Evolutionary conservation across 2,113 vertebrate species (phyloP).

Genomic region (Pristiophorus japonicus): DNA sequence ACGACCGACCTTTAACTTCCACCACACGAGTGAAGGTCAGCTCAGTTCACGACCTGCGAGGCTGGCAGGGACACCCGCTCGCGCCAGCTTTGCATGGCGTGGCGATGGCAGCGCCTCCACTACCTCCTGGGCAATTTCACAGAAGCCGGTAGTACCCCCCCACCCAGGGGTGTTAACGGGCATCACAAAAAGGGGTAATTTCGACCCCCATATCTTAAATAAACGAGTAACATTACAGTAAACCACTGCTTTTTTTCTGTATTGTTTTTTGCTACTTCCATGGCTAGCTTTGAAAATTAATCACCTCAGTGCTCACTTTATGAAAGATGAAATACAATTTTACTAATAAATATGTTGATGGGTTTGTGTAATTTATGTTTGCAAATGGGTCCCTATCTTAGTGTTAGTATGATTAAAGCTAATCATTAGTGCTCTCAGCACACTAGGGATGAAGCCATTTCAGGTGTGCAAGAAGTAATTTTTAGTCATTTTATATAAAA

Average conservation of each 20-base stretch:
- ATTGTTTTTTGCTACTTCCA: neutral
- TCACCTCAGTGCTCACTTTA: neutral
- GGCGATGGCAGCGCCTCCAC: too few relatives aligned
- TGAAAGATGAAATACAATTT: neutral
- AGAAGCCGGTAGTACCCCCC: too few relatives aligned
- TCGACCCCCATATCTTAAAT: neutral
- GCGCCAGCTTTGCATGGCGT: too few relatives aligned
- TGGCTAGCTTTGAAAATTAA: neutral
- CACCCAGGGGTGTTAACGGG: too few relatives aligned
- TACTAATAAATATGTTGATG: slow-evolving; percentile 4
- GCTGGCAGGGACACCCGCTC: too few relatives aligned
- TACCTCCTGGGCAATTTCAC: too few relatives aligned
- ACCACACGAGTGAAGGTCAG: too few relatives aligned
- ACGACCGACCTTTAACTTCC: too few relatives aligned
- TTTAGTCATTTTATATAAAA: neutral
- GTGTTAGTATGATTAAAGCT: slow-evolving; percentile 15
- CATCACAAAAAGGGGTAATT: too few relatives aligned
- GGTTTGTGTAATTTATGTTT: slow-evolving; percentile 4
- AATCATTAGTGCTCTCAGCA: slow-evolving; percentile 6
- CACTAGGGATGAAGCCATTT: neutral
- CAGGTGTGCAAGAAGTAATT: neutral
- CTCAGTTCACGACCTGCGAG: too few relatives aligned
- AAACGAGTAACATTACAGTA: neutral
- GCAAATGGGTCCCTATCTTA: neutral
- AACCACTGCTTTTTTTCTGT: neutral